Conservation (phyloP, 2,888 invertebrate genomes). For the Serripes groenlandicus region DNA sequence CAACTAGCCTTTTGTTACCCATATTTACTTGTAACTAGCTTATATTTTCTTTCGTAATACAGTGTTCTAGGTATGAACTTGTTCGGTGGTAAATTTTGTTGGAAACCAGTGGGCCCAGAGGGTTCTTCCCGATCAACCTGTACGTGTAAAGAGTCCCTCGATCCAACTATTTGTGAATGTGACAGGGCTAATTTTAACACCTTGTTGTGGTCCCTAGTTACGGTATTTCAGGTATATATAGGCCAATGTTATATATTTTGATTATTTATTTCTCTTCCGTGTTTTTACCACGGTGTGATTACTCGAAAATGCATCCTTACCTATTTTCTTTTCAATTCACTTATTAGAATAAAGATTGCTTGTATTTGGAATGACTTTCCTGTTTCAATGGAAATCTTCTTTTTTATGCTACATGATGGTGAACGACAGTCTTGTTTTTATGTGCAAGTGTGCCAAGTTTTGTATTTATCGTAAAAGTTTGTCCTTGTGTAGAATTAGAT, state of each 20-base stretch:
- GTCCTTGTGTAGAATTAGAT: constrained; percentile 9
- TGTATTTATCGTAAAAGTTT: constrained; percentile 14
- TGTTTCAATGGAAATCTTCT: constrained; percentile 14
- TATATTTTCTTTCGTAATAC: constrained; percentile 87
- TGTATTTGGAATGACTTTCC: constrained; percentile 26
- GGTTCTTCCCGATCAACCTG: constrained; percentile 87
- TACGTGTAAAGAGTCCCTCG: constrained; percentile 95
- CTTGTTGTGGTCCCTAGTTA: constrained; percentile 87
- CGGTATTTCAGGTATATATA: constrained; percentile 87
- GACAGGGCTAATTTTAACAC: constrained; percentile 88
- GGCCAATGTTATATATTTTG: constrained; percentile 26
- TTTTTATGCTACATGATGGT: constrained; percentile 25
- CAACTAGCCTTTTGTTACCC: constrained; percentile 10
- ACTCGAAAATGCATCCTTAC: constrained; percentile 14
- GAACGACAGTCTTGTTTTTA: constrained; percentile 11
- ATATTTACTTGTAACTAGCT: constrained; percentile 25
- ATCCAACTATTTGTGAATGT: constrained; percentile 85
- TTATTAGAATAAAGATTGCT: constrained; percentile 17
- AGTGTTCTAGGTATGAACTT: constrained; percentile 99
- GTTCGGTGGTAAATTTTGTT: constrained; percentile 99
- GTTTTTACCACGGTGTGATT: constrained; percentile 40
- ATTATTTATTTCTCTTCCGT: constrained; percentile 40
- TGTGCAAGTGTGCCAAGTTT: constrained; percentile 11
- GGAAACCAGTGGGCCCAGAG: constrained; percentile 88
- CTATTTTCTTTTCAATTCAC: constrained; percentile 23